Evolutionary conservation across 2,888 invertebrate genomes (phyloP).

Genomic region (Ichneumoninae sp.): DNA sequence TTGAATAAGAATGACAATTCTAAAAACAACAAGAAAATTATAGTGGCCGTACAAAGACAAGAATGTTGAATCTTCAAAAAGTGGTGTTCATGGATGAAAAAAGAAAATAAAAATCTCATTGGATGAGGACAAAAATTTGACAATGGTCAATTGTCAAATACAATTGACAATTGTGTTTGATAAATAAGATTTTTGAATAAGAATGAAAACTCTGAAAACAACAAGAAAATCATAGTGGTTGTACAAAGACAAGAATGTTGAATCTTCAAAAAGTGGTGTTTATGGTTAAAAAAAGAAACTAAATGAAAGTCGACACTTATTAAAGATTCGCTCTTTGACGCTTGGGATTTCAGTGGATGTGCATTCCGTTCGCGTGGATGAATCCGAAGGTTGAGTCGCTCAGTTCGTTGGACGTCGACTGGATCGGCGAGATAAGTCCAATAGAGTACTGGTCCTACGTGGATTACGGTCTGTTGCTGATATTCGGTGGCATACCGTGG

Average conservation of each 20-base stretch:
- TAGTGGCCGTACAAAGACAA: too few species aligned
- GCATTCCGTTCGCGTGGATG: conserved; percentile 97
- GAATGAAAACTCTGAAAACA: too few species aligned
- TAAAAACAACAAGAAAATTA: too few species aligned
- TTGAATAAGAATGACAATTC: neutral
- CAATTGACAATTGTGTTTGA: too few species aligned
- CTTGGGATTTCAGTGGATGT: conserved; percentile 90
- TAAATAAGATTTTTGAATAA: too few species aligned
- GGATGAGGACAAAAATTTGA: too few species aligned
- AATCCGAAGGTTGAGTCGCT: conserved; percentile 94
- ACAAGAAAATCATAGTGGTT: too few species aligned
- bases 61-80: too few species aligned
- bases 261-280: too few species aligned
- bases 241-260: too few species aligned
- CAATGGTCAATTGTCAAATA: too few species aligned
- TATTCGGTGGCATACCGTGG: conserved; percentile 99
- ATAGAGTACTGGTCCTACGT: conserved; percentile 92
- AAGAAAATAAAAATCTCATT: neutral
- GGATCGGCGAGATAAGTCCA: conserved; percentile 93
- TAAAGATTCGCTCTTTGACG: neutral
- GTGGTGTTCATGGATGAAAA: neutral
- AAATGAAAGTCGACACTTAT: neutral
- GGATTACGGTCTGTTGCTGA: conserved; percentile 94
- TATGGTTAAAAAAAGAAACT: neutral
- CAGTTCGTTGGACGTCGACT: conserved; percentile 93